Conservation (phyloP, 2,888 invertebrate genomes). For the Apamea crenata region DNA sequence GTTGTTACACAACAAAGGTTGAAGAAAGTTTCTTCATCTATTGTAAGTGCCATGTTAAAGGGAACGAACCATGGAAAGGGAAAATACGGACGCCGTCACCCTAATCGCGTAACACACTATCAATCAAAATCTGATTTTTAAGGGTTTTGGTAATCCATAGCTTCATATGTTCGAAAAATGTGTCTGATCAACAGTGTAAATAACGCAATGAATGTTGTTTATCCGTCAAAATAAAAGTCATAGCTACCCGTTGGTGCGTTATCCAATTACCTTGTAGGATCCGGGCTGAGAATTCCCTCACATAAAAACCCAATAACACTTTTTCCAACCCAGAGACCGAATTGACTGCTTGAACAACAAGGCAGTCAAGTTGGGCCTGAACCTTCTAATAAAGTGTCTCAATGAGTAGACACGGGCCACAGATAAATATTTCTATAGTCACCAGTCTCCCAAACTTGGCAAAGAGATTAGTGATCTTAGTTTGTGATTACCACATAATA, state of each 20-base stretch:
- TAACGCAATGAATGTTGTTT: neutral
- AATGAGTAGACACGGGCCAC: neutral
- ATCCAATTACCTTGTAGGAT: neutral
- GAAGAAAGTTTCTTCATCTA: neutral
- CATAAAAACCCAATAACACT: neutral
- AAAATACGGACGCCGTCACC: neutral
- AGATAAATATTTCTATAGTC: neutral
- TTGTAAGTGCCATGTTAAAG: too few relatives aligned
- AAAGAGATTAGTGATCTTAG: neutral
- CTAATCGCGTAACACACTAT: neutral
- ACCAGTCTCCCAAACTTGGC: neutral
- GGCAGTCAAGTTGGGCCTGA: neutral
- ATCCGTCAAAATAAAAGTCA: neutral
- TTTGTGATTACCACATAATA: slow-evolving; percentile 6
- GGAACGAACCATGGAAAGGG: too few relatives aligned
- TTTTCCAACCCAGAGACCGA: neutral
- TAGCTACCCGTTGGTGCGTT: neutral
- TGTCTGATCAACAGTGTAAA: neutral
- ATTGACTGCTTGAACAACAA: neutral
- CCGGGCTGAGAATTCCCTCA: neutral
- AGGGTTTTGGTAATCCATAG: neutral
- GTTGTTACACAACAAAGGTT: slow-evolving; percentile 3
- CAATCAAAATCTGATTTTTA: neutral
- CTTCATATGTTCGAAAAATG: neutral
- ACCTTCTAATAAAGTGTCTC: slow-evolving; percentile 1